phyloP scores from a whole-genome alignment of 2,888 invertebrate species.

The Bombyx huttoni region DNA sequence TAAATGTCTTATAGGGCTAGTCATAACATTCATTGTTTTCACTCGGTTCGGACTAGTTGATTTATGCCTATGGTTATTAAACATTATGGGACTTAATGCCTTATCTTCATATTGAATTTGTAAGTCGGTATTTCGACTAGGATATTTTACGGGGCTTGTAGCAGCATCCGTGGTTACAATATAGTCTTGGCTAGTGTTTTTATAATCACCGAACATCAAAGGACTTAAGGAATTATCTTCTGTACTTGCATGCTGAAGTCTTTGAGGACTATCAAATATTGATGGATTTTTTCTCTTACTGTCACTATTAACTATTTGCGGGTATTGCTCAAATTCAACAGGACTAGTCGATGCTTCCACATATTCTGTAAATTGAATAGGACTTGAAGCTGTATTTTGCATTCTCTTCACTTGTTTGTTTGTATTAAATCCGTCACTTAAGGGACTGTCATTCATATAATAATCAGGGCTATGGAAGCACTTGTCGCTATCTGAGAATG shows the following conservation, averaged over 20 bases:
- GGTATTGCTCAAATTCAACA: not conserved
- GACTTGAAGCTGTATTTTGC: slow-evolving; percentile 17
- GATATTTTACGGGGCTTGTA: not conserved
- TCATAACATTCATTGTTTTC: not conserved
- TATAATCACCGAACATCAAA: no score
- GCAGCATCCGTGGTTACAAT: not conserved
- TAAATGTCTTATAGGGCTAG: not conserved
- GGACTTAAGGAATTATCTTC: not conserved
- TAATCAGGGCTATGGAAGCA: slow-evolving; percentile 45
- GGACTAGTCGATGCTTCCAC: slow-evolving; percentile 13
- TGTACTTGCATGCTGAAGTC: not conserved
- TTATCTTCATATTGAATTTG: not conserved
- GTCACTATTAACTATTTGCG: not conserved
- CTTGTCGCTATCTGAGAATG: slow-evolving; percentile 45
- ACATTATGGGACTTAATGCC: slow-evolving; percentile 7
- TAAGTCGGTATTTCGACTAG: not conserved
- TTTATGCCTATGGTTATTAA: not conserved
- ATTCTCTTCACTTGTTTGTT: slow-evolving; percentile 14
- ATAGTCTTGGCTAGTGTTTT: not conserved
- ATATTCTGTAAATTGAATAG: slow-evolving; percentile 11
- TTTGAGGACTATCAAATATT: not conserved
- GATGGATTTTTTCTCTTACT: not conserved
- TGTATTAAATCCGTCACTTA: slow-evolving; percentile 14
- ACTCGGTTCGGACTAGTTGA: not conserved
- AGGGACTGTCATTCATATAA: slow-evolving; percentile 23